A percentile compares a stretch with the other conserved stretches of the same genome.
These are phyloP conservation scores for Hyperopisus bebe DNA, from an alignment of 2,113 vertebrate genomes.

Conservation along the genomic window DNA sequence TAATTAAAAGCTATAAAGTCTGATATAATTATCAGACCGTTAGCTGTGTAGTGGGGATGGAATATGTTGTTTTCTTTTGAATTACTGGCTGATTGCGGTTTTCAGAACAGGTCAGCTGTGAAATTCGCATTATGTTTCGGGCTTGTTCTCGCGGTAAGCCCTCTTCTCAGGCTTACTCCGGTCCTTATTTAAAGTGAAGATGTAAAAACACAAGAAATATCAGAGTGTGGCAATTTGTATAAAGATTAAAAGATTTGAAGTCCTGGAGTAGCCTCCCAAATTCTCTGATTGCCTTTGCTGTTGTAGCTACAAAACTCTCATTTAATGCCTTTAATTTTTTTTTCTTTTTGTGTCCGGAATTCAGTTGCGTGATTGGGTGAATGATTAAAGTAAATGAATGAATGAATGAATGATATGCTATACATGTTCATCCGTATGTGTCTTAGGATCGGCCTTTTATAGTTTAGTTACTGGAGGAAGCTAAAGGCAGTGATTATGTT, in stretches of 20 bases:
- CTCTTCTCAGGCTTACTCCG: not conserved
- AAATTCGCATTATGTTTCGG: constrained; percentile 83
- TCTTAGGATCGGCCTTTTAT: not conserved
- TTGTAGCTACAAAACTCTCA: no score
- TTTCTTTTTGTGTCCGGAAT: not conserved
- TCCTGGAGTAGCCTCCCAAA: not conserved
- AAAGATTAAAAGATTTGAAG: not conserved
- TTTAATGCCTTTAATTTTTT: not conserved
- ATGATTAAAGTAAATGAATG: not conserved
- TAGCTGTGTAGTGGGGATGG: constrained; percentile 79
- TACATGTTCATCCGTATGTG: not conserved
- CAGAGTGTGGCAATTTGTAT: not conserved
- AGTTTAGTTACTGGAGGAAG: not conserved
- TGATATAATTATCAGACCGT: constrained; percentile 88
- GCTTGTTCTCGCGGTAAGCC: constrained; percentile 70
- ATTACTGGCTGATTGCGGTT: constrained; percentile 72
- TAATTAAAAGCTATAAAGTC: constrained; percentile 89
- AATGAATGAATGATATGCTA: not conserved
- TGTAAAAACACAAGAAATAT: not conserved
- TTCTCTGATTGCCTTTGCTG: not conserved
- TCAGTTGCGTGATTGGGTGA: not conserved
- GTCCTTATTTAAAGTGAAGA: not conserved
- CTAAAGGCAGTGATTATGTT: not conserved
- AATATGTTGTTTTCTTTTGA: constrained; percentile 73
- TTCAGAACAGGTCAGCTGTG: constrained; percentile 85